phyloP scores from a whole-genome alignment of 2,888 invertebrate genomes.

The Desoria tigrina region DNA sequence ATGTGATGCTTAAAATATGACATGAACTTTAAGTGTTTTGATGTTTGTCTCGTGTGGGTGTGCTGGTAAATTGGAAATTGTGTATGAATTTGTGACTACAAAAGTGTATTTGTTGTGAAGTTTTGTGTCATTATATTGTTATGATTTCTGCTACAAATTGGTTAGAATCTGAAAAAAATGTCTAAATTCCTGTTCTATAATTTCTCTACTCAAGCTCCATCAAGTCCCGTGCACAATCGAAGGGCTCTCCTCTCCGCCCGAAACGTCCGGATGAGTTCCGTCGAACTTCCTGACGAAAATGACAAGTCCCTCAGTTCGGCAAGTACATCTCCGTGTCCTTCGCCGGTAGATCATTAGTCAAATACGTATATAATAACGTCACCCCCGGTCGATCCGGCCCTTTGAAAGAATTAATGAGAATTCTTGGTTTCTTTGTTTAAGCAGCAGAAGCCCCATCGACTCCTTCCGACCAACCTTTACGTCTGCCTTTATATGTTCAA shows the following conservation, averaged over 20 bases:
- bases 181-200: neutral
- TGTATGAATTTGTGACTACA: too few relatives aligned
- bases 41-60: too few relatives aligned
- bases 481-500: slow-evolving; percentile 94
- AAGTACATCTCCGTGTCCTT: slow-evolving; percentile 90
- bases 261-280: slow-evolving; percentile 86
- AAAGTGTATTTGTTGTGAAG: too few relatives aligned
- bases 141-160: too few relatives aligned
- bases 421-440: slow-evolving; percentile 25
- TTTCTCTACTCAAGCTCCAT: slow-evolving; percentile 68
- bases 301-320: slow-evolving; percentile 88
- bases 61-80: too few relatives aligned
- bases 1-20: too few relatives aligned
- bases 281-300: slow-evolving; percentile 88
- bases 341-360: slow-evolving; percentile 63
- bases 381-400: neutral
- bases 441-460: slow-evolving; percentile 75
- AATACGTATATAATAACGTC: neutral
- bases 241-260: slow-evolving; percentile 73
- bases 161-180: too few relatives aligned
- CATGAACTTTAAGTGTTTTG: too few relatives aligned
- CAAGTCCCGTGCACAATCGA: slow-evolving; percentile 86
- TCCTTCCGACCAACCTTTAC: slow-evolving; percentile 86
- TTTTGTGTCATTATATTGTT: too few relatives aligned
- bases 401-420: slow-evolving; percentile 6